Base-by-base conservation (phyloP, 2,113 vertebrate genomes). In the Podilymbus podiceps region DNA sequence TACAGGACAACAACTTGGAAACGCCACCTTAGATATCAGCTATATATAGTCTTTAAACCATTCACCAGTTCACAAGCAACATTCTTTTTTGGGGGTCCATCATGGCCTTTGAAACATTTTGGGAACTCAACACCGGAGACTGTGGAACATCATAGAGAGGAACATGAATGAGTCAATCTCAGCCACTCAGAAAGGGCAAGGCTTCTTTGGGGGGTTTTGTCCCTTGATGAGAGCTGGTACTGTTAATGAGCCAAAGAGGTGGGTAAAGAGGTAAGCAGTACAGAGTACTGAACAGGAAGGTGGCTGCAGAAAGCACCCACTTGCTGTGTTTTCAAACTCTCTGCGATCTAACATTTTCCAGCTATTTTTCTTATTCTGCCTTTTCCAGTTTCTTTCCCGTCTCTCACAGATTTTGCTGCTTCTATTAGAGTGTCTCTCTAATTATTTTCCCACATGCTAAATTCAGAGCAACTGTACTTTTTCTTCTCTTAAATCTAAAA, bases 251-350 rank as follows among this genome's bases (percentile, higher is more conserved):
- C 62, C 42, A 49, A 56, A 59, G 40, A 81, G 20, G 55, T 0
- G 0, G 27, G 28, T 27, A 72, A 73, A 71, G 62, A 68, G 25
- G 49, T 15, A 58, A 31, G 59, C 47, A 83, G 46, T 0, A 0
- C 73, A 75, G 42, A 72, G n/a, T 52, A 30, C 71, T 9, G 49
- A 73, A 46, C 40, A 47, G 3, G 6, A 79, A 17, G 40, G 21
- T 53, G 49, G 23, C 10, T 38, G 66, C 46, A 90, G 18, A 68
- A 79, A 64, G 46, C 0, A 1, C 62, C 25, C 38, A 2, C 44
- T 88, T 82, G 13, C 40, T 85, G 55, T 67, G 1, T 16, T 64
- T 35, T 53, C 63, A 35, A 30, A 40, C 49, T 88, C 40, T 53
- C 50, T 73, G 49, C 2, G 7, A 62, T 50, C 35, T 66, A 52